Percentiles rank a stretch among this genome's conserved stretches.
Conservation (phyloP, 2,888 invertebrate genomes). For the Andrena praecox region DNA sequence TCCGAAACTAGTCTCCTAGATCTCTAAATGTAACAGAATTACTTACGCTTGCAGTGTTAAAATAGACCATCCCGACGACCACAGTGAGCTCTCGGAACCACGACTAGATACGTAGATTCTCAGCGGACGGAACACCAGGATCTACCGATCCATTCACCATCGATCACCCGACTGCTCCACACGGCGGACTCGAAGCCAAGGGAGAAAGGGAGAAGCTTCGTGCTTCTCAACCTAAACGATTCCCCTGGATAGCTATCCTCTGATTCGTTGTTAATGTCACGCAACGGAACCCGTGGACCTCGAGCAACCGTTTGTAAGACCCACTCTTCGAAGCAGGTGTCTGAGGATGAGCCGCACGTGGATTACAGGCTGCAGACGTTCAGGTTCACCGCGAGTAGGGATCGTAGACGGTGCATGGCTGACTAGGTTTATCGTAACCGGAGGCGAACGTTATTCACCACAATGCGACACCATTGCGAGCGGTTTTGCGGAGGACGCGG, state of each 20-base stretch:
- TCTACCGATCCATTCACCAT: neutral
- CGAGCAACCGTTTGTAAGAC: neutral
- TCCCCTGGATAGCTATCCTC: neutral
- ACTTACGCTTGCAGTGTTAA: constrained; percentile 29
- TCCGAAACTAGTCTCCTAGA: neutral
- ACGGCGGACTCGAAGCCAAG: neutral
- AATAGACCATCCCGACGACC: constrained; percentile 26
- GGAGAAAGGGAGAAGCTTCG: neutral
- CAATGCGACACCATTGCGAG: constrained; percentile 47
- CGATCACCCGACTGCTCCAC: neutral
- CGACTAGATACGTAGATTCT: neutral
- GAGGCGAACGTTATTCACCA: constrained; percentile 38
- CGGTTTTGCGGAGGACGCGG: constrained; percentile 60
- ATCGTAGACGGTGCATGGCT: neutral
- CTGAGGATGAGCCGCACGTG: neutral
- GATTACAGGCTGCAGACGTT: constrained; percentile 5
- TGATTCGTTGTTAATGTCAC: neutral
- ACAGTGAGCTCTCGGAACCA: neutral
- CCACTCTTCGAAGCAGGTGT: neutral
- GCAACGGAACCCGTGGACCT: neutral
- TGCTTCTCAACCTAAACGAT: neutral
- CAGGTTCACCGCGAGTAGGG: neutral
- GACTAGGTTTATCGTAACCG: constrained; percentile 40
- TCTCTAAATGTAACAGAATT: neutral
- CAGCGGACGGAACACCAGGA: neutral